Conservation (phyloP, 37 sponge, comb jelly and placozoan genomes). For the Chondrilla cf. caribensis region DNA sequence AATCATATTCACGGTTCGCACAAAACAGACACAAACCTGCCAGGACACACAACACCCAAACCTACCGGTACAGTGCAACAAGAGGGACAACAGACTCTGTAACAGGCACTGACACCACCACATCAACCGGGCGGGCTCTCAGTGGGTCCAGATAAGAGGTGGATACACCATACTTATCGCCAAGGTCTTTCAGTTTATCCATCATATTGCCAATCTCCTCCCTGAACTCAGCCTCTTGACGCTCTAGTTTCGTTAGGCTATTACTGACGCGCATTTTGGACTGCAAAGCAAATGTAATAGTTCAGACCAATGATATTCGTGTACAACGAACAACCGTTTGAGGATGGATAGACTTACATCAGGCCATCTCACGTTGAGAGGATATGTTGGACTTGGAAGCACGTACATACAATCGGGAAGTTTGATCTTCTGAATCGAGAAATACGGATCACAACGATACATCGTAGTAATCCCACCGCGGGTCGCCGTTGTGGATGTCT, state of each 20-base stretch:
- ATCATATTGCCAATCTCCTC: background rate
- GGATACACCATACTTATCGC: background rate
- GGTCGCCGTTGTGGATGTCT: background rate
- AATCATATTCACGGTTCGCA: no score
- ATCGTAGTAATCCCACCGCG: conserved; percentile 53
- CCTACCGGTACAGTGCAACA: background rate
- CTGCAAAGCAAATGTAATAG: background rate
- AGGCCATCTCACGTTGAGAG: conserved; percentile 17
- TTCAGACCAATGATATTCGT: background rate
- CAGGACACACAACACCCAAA: background rate
- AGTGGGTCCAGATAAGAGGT: background rate
- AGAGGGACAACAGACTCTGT: background rate
- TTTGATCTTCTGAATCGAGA: conserved; percentile 69
- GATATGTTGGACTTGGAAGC: background rate
- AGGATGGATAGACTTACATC: conserved; percentile 3
- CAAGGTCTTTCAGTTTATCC: background rate
- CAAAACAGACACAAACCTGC: no score
- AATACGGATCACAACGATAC: conserved; percentile 67
- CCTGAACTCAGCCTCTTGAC: background rate
- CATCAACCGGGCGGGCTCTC: background rate
- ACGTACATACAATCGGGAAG: conserved; percentile 82
- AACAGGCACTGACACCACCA: background rate
- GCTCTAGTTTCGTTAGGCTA: conserved; percentile 5
- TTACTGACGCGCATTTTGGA: background rate
- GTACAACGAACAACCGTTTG: background rate